Base-by-base conservation (phyloP, 2,113 vertebrate genomes). In the Otis tarda region DNA sequence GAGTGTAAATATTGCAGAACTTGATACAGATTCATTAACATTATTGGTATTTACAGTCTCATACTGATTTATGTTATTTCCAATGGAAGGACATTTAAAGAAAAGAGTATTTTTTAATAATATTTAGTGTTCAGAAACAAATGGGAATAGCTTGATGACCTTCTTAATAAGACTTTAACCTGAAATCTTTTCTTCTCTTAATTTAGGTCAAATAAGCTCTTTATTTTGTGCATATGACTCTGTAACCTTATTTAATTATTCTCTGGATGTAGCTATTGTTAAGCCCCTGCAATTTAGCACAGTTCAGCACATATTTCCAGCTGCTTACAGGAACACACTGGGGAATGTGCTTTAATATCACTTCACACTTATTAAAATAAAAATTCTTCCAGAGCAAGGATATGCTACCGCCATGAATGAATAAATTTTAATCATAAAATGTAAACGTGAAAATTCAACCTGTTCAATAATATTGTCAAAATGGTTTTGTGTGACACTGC, bases 351-450 rank as follows among this genome's bases (percentile, higher is more conserved):
- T 87, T 83, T 86, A 94, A 70, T 83, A 94, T 35, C 47, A n/a
- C 69, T 90, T 93, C 85, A 92, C 43, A 84, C 73, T 90, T 92
- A 92, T 56, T 96, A 93, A 93, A 95, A 87, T 84, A 93, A 31
- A 82, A 75, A 82, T 82, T 84, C 1, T 57, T 73, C 27, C 33
- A 77, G 41, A 70, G 17, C 20, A 81, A 60, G 53, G 20, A 27
- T 88, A 68, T 71, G 49, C 17, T 75, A 19, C 49, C 89, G 25
- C 45, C 30, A 31, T 43, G 50, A 79, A 89, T 93, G 49, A 84
- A 87, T 90, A 70, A 55, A 86, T 95, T 79, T 70, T 83, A 83
- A 89, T 81, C 33, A 78, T 59, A 75, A 83, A 90, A 45, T 24
- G 9, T 52, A 28, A 20, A 57, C 75, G 37, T 60, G 52, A 81